phyloP scores from a whole-genome alignment of 2,797 vertebrate genomes.

The Spinus olivaceus region DNA sequence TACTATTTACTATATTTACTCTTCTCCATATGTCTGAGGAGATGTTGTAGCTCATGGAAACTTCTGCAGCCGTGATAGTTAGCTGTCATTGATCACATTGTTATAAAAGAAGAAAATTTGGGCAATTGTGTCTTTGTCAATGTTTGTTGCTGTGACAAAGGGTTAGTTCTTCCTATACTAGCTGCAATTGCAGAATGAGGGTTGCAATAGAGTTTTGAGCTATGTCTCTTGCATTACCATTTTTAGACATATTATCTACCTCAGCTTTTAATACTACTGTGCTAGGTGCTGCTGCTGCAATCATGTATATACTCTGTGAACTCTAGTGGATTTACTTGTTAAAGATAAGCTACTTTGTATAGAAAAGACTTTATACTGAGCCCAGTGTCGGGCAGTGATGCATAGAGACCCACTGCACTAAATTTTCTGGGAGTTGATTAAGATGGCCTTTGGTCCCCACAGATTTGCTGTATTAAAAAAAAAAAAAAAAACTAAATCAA shows the following conservation, averaged over 20 bases:
- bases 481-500: neutral
- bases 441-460: neutral
- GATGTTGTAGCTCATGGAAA: neutral
- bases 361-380: neutral
- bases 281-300: neutral
- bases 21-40: neutral
- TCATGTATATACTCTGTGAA: neutral
- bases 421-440: neutral
- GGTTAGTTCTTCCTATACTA: neutral
- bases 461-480: neutral
- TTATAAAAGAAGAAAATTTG: neutral
- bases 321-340: neutral
- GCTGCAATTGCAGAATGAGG: neutral
- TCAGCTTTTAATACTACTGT: neutral
- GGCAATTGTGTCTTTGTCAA: neutral
- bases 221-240: neutral
- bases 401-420: neutral
- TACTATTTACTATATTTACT: neutral
- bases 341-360: neutral
- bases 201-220: neutral
- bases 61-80: neutral
- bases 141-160: neutral
- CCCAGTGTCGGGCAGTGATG: neutral
- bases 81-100: neutral
- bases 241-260: neutral